Conservation (phyloP, 2,113 vertebrate species). For the Coracopsis vasa region DNA sequence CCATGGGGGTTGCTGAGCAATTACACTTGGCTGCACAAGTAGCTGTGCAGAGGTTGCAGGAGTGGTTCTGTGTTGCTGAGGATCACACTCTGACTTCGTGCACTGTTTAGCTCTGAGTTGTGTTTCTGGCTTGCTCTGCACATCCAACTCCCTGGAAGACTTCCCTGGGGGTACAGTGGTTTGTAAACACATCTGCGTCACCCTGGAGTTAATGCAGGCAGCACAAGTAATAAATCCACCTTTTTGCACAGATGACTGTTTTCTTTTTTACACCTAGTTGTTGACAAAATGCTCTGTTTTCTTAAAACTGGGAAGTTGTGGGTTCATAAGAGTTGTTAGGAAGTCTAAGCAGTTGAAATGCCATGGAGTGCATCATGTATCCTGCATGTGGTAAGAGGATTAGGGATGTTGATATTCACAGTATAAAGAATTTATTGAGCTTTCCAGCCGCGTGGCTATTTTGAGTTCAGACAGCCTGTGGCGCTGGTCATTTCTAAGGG, state of each 20-base stretch:
- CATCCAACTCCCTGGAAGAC: neutral
- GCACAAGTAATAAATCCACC: neutral
- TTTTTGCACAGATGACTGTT: neutral
- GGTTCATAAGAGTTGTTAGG: neutral
- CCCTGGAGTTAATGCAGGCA: neutral
- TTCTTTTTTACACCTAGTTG: neutral
- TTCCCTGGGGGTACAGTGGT: neutral
- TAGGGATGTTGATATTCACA: neutral
- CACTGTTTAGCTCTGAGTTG: neutral
- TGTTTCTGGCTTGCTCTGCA: neutral
- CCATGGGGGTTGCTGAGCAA: accelerated
- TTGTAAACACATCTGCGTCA: neutral
- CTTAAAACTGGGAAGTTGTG: neutral
- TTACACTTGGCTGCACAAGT: neutral
- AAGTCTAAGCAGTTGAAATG: neutral
- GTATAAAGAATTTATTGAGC: neutral
- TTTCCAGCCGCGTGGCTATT: neutral
- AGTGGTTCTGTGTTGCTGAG: neutral
- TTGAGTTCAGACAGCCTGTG: neutral
- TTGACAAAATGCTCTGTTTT: neutral
- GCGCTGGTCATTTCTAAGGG: neutral
- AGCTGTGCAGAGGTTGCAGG: neutral
- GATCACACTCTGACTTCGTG: neutral
- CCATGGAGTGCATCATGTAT: neutral
- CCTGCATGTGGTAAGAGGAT: neutral